A percentile compares a stretch with the other conserved stretches of the same genome.
phyloP scores from a whole-genome alignment of 2,888 invertebrate species.

The Drosophila paracracens region DNA sequence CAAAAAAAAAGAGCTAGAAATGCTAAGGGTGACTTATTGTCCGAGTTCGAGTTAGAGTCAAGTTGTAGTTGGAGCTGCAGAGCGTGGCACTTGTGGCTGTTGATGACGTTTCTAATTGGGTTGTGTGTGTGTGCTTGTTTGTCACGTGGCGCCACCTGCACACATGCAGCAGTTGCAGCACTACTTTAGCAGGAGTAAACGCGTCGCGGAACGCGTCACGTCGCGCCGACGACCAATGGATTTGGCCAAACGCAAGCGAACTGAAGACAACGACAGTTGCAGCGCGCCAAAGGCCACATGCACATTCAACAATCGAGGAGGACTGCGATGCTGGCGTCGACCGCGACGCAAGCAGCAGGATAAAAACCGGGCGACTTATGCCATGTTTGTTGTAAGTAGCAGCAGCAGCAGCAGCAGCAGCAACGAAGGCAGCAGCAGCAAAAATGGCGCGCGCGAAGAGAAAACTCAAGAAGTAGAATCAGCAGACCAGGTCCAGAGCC shows the following conservation, averaged over 20 bases:
- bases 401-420: conserved; percentile 34
- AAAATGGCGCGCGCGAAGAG: conserved; percentile 76
- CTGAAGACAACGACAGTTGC: conserved; percentile 76
- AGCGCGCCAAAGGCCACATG: conserved; percentile 72
- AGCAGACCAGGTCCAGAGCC: conserved; percentile 41
- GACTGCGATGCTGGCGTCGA: conserved; percentile 37
- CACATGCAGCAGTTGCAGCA: conserved; percentile 5
- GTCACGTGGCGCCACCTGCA: conserved; percentile 61
- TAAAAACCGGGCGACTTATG: conserved; percentile 64
- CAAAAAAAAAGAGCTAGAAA: not conserved
- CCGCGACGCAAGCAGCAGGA: conserved; percentile 54
- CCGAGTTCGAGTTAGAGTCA: conserved; percentile 1
- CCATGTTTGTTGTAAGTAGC: conserved; percentile 19
- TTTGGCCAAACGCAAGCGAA: conserved; percentile 75
- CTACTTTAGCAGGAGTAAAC: conserved; percentile 19
- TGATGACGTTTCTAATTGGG: conserved; percentile 20
- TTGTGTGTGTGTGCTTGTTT: conserved; percentile 3
- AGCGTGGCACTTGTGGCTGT: conserved; percentile 13
- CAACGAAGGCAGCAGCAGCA: conserved; percentile 5
- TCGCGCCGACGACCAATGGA: conserved; percentile 75
- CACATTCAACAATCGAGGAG: conserved; percentile 73
- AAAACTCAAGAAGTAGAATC: conserved; percentile 73
- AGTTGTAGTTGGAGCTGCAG: conserved; percentile 6
- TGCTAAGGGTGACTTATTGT: not conserved
- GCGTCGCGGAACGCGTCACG: conserved; percentile 62